Evolutionary conservation across 2,797 vertebrate genomes (phyloP), one percentile per base, ranked within the genome.

Genomic region (Siniperca obscura): DNA sequence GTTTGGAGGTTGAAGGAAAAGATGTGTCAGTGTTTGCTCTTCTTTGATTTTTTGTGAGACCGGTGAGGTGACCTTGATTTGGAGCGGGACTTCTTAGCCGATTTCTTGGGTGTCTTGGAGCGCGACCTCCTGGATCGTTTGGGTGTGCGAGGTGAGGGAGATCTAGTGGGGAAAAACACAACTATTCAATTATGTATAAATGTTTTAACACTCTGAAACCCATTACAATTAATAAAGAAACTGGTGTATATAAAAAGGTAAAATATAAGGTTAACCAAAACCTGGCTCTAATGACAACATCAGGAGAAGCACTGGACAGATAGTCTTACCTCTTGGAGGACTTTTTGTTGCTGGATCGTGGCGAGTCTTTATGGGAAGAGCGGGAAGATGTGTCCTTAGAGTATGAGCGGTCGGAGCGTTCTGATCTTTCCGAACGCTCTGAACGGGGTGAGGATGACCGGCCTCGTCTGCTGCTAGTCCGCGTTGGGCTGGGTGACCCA

Each of bases 21-120:
- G 87, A 88, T 80, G 74, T 86, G 96, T 99, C 97, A 99, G 97
- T 99, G 98, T 97, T 99, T 99, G 95, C 97, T 99, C 95, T 99
- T 99, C 97, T 99, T 99, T 82, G 98, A 99, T 89, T 99, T 99
- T 96, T 99, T 99, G 95, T 99, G 98, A 92, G 98, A 99, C 91
- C 98, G 97, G 94, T 99, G 98, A 82, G 98, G 98, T 81, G 98
- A 99, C 82, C 97, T 96, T 66, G 98, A 99, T 90, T 97, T 97
- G 76, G 98, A 99, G 76, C 98, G 97, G 88, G 98, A 99, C 91
- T 99, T 99, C 94, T 99, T 99, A 21, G 97, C 91, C 11, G 98
- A 97, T 85, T 98, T 97, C 94, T 99, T 99, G 84, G 98, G 98
- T 16, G 98, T 97, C 92, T 95, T 96, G 85, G 98, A 99, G 53